These are phyloP conservation scores for Polypterus bichir DNA, from an alignment of 2,113 vertebrate species.

Conservation along the genomic window DNA sequence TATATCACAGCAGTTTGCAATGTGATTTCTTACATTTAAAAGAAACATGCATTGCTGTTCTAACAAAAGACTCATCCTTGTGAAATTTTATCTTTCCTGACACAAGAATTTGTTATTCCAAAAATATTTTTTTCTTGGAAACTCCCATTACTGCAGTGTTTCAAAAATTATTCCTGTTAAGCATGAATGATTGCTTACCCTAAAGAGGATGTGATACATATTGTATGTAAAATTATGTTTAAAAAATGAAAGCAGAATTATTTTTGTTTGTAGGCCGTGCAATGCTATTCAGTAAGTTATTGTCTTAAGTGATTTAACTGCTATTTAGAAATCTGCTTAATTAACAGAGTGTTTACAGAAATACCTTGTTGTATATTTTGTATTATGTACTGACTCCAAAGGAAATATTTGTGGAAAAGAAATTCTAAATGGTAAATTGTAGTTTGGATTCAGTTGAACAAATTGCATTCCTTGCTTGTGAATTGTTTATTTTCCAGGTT, in stretches of 20 bases:
- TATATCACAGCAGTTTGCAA: slow-evolving; percentile 23
- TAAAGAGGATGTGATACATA: slow-evolving; percentile 49
- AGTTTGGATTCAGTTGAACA: slow-evolving; percentile 56
- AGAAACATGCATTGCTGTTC: slow-evolving; percentile 40
- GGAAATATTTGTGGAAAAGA: slow-evolving; percentile 60
- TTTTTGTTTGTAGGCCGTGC: slow-evolving; percentile 58
- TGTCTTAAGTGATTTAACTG: slow-evolving; percentile 60
- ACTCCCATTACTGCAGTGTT: too few species aligned
- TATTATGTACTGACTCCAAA: slow-evolving; percentile 74
- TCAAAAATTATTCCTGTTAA: slow-evolving; percentile 38
- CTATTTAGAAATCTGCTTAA: slow-evolving; percentile 67
- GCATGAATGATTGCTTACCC: slow-evolving; percentile 43
- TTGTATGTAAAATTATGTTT: slow-evolving; percentile 39
- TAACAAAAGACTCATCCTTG: slow-evolving; percentile 41
- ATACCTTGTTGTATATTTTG: slow-evolving; percentile 79
- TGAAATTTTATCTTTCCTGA: neutral
- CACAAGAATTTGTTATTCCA: too few species aligned
- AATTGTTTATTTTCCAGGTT: slow-evolving; percentile 59
- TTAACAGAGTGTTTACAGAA: slow-evolving; percentile 54
- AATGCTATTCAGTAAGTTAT: slow-evolving; percentile 67
- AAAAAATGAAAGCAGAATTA: slow-evolving; percentile 53
- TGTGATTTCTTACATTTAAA: slow-evolving; percentile 28
- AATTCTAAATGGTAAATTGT: slow-evolving; percentile 65
- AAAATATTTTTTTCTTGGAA: too few species aligned
- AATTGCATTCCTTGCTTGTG: slow-evolving; percentile 65